A percentile compares a stretch with the other conserved stretches of the same genome.
Conservation (phyloP, 2,113 vertebrate genomes). For the Terrapene triunguis region DNA sequence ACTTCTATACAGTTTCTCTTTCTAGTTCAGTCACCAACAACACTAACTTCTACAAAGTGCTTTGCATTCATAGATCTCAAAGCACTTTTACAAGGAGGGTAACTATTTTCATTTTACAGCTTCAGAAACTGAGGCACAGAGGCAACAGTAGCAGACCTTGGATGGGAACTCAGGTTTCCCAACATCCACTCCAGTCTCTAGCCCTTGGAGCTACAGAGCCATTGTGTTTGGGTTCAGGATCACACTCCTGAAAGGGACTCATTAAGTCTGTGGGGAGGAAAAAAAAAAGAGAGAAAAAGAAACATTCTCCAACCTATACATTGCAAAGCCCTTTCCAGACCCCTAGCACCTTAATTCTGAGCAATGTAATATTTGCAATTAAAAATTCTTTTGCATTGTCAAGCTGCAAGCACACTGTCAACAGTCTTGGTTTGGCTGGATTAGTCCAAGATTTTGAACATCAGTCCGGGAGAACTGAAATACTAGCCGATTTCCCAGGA, state of each 20-base stretch:
- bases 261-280: neutral
- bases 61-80: neutral
- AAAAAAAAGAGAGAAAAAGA: neutral
- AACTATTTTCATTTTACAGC: neutral
- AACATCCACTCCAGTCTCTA: neutral
- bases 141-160: neutral
- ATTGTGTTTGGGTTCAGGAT: neutral
- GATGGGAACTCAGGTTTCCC: neutral
- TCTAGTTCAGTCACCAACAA: neutral
- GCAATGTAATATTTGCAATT: neutral
- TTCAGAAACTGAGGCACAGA: neutral
- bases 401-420: neutral
- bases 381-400: neutral
- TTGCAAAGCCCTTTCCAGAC: neutral
- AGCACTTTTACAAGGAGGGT: neutral
- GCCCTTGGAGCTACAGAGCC: neutral
- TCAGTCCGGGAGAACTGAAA: neutral
- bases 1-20: neutral
- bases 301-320: neutral
- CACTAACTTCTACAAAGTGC: neutral
- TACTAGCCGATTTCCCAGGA: neutral
- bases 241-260: neutral
- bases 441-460: neutral
- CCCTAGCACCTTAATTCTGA: neutral
- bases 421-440: neutral